A percentile compares a stretch with the other conserved stretches of the same genome.
These are phyloP conservation scores for Cynopterus brachyotis DNA, from an alignment of 2,113 vertebrate genomes.

Conservation along the genomic window DNA sequence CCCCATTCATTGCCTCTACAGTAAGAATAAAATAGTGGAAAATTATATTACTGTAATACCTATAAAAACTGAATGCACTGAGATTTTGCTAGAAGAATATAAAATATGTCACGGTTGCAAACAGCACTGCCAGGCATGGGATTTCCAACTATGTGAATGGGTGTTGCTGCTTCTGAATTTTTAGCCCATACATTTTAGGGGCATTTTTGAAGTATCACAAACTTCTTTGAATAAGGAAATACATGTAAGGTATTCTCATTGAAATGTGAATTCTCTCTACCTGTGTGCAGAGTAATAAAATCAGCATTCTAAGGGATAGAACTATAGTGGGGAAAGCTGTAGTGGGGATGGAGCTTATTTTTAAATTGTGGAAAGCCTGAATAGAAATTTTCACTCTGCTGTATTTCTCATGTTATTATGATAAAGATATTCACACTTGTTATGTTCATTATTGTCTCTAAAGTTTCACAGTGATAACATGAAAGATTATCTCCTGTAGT, in stretches of 20 bases:
- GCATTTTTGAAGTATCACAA: not conserved
- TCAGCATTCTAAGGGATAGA: not conserved
- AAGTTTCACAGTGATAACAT: slow-evolving; percentile 63
- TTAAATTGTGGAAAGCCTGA: not conserved
- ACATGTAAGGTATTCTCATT: not conserved
- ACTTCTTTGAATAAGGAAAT: not conserved
- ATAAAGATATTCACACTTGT: slow-evolving; percentile 56
- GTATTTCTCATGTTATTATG: not conserved
- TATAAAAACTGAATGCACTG: slow-evolving; percentile 39
- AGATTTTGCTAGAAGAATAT: slow-evolving; percentile 26
- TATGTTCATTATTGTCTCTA: slow-evolving; percentile 55
- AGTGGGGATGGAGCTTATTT: not conserved
- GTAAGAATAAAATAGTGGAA: slow-evolving; percentile 40
- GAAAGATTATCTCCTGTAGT: slow-evolving; percentile 17
- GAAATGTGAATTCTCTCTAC: not conserved
- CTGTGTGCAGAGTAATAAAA: not conserved
- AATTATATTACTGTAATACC: not conserved
- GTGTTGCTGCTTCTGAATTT: not conserved
- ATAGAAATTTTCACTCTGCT: not conserved
- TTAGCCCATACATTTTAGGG: not conserved
- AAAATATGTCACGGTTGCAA: slow-evolving; percentile 5
- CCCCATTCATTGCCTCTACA: slow-evolving; percentile 10
- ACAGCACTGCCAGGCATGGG: not conserved
- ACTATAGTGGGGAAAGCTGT: not conserved
- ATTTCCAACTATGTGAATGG: not conserved